A percentile compares a stretch with the other conserved stretches of the same genome.
phyloP scores from a whole-genome alignment of 2,113 vertebrate genomes.

The Dromaius novaehollandiae region DNA sequence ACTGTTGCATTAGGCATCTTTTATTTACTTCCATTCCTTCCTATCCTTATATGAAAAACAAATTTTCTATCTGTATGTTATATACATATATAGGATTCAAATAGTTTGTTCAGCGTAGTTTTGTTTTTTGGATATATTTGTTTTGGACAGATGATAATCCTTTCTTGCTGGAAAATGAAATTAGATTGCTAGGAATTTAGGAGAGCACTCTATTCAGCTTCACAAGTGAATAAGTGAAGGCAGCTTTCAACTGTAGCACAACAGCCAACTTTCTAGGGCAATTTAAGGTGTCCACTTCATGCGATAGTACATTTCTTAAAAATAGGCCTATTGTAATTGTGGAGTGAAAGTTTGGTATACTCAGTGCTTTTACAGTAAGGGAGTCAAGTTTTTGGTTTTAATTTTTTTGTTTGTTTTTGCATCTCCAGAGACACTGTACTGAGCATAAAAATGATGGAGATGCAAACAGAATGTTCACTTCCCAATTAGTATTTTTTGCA shows the following conservation, averaged over 20 bases:
- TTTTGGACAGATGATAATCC: background rate
- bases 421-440: background rate
- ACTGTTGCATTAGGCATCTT: background rate
- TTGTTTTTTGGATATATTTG: background rate
- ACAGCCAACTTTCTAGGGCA: constrained; percentile 24
- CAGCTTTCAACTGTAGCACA: constrained; percentile 20
- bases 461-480: background rate
- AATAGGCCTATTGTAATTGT: constrained; percentile 45
- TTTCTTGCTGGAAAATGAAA: background rate
- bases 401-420: background rate
- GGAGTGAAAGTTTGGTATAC: background rate
- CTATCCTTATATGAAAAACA: background rate
- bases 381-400: background rate
- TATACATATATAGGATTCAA: background rate
- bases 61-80: background rate
- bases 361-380: background rate
- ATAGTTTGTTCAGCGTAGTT: background rate
- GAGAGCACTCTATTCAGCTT: background rate
- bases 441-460: background rate
- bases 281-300: constrained; percentile 14
- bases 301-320: background rate
- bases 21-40: background rate
- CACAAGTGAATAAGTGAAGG: background rate
- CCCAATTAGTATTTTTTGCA: background rate
- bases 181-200: background rate